Conservation (phyloP, 2,797 vertebrate species). For the Nannoperca australis region DNA sequence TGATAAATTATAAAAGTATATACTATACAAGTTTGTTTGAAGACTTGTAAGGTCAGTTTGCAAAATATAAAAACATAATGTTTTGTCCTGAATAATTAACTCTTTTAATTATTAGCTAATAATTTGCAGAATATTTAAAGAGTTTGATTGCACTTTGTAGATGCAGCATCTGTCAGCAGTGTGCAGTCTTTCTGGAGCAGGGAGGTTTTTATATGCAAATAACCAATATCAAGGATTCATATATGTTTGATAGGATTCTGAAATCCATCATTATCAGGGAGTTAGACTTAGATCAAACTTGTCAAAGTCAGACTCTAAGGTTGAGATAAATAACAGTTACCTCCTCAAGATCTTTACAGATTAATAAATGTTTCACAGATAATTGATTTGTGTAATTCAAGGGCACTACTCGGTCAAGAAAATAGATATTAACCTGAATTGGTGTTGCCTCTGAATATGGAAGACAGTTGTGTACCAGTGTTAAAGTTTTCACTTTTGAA, state of each 20-base stretch:
- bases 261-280: no score
- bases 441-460: slow-evolving; percentile 6
- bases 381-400: slow-evolving; percentile 39
- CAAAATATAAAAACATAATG: neutral
- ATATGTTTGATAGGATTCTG: slow-evolving; percentile 48
- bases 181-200: slow-evolving; percentile 18
- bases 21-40: neutral
- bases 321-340: slow-evolving; percentile 15
- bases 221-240: slow-evolving; percentile 22
- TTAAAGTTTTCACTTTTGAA: neutral
- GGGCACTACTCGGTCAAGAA: slow-evolving; percentile 10
- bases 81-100: neutral
- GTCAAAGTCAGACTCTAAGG: slow-evolving; percentile 24
- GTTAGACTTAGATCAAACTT: no score
- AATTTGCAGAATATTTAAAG: slow-evolving; percentile 16
- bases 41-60: neutral
- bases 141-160: slow-evolving; percentile 2
- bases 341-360: slow-evolving; percentile 33
- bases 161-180: slow-evolving; percentile 2
- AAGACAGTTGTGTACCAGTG: neutral
- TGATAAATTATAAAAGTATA: neutral
- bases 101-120: neutral
- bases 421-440: neutral
- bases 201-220: slow-evolving; percentile 54
- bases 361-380: slow-evolving; percentile 20